Base-by-base conservation (phyloP, 1,140 invertebrate species). In the Trinorchestia longiramus region DNA sequence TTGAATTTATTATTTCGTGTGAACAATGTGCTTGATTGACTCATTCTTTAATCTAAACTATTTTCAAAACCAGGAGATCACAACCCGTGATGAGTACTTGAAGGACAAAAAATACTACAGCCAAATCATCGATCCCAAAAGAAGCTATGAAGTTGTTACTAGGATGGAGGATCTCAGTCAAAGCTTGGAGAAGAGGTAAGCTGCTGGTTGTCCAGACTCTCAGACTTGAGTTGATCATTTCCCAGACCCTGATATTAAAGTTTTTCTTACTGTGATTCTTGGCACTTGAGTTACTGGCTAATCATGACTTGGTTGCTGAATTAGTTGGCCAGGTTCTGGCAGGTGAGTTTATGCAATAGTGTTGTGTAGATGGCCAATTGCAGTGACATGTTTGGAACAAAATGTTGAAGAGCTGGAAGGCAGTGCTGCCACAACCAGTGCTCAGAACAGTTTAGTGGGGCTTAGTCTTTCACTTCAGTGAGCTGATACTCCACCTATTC, bases 161-260 rank as follows among this genome's bases (percentile, higher is more conserved):
- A 90, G 43, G 88, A 43, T 43, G 43, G 88, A 90, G 41, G 11
- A 90, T 8, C 88, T 90, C 88, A 90, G 88, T 41, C 43, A 41
- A 15, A 90, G 88, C 88, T 43, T 90, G 41, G 88, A 90, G 88
- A 90, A 90, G 88, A 90, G 88, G 88, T 90, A 41, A 90, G 88
- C 28, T 41, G 23, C n/a, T 77, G 28, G 88, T 53, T 53, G 47
- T 53, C 19, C n/a, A n/a, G n/a, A n/a, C n/a, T n/a, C 17, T 17
- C 62, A 77, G 40, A 40, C 62, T 19, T 19, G 62, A 77, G 62
- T 17, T 17, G 40, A 40, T 77, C 17, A 40, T 40, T 77, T 17
- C 40, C 17, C 17, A 40, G 62, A 77, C 17, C 17, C 17, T 77
- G 62, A 77, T 77, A 40, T 17, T 19, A 77, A 77, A 40, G 62